A percentile compares a stretch with the other conserved stretches of the same genome.
Evolutionary conservation across 2,888 invertebrate genomes (phyloP).

Genomic region (Drosophila flavopinicola): DNA sequence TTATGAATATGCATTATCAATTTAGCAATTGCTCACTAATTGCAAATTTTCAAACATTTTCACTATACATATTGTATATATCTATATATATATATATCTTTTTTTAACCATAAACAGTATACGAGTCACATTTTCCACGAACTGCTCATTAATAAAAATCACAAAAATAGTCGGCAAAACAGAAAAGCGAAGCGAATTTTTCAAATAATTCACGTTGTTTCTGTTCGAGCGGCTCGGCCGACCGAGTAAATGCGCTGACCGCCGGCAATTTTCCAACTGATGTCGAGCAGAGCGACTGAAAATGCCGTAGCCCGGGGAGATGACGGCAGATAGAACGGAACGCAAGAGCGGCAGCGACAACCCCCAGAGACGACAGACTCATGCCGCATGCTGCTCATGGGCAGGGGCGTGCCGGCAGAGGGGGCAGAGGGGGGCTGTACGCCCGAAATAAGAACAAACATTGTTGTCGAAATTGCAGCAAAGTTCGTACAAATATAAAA

Average conservation of each 20-base stretch:
- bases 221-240: conserved; percentile 32
- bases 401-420: not conserved
- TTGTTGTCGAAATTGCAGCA: conserved; percentile 67
- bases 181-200: conserved; percentile 24
- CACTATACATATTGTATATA: not conserved
- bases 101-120: not conserved
- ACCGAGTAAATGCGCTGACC: conserved; percentile 74
- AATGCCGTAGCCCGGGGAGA: conserved; percentile 40
- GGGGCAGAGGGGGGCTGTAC: conserved; percentile 16
- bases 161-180: conserved; percentile 22
- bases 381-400: not conserved
- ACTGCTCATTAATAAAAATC: conserved; percentile 30
- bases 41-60: conserved; percentile 8
- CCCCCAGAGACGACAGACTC: conserved; percentile 56
- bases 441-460: conserved; percentile 57
- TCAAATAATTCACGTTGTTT: conserved; percentile 26
- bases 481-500: conserved; percentile 61
- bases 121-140: conserved; percentile 9
- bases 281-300: conserved; percentile 54
- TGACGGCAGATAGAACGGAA: conserved; percentile 48
- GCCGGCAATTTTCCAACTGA: conserved; percentile 81
- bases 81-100: not conserved
- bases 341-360: conserved; percentile 21
- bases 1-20: conserved; percentile 5
- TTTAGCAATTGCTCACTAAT: conserved; percentile 17